phyloP scores from a whole-genome alignment of 2,797 vertebrate genomes.

The Eulemur mongoz region DNA sequence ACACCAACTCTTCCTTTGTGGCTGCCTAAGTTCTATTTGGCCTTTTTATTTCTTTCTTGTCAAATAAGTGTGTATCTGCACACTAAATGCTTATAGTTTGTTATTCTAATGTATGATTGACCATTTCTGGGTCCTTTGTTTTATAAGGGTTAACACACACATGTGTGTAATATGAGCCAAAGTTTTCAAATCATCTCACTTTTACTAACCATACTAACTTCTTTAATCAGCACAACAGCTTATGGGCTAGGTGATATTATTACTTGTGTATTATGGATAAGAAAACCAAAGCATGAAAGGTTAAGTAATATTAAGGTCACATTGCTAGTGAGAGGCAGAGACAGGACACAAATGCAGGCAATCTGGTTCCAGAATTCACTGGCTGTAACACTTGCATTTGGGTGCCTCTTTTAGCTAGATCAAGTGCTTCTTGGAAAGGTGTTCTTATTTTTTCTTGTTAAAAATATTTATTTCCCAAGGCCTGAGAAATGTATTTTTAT shows the following conservation, averaged over 20 bases:
- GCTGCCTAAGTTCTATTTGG: neutral
- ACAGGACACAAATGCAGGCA: neutral
- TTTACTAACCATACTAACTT: neutral
- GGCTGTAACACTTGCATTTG: neutral
- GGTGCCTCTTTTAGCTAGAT: neutral
- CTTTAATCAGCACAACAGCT: neutral
- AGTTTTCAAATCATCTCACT: neutral
- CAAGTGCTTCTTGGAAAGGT: neutral
- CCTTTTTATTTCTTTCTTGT: neutral
- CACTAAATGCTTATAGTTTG: neutral
- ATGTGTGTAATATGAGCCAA: neutral
- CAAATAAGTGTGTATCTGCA: neutral
- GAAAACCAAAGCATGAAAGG: neutral
- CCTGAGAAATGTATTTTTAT: too few relatives aligned
- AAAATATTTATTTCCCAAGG: neutral
- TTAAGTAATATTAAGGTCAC: too few relatives aligned
- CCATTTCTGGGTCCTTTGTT: neutral
- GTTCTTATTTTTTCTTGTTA: neutral
- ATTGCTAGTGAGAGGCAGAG: neutral
- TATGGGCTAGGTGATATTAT: neutral
- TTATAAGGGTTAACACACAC: neutral
- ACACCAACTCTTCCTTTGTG: neutral
- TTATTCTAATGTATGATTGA: neutral
- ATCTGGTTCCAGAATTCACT: neutral
- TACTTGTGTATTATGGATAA: neutral